phyloP scores from a whole-genome alignment of 2,113 vertebrate genomes.

The Mustela nigripes region DNA sequence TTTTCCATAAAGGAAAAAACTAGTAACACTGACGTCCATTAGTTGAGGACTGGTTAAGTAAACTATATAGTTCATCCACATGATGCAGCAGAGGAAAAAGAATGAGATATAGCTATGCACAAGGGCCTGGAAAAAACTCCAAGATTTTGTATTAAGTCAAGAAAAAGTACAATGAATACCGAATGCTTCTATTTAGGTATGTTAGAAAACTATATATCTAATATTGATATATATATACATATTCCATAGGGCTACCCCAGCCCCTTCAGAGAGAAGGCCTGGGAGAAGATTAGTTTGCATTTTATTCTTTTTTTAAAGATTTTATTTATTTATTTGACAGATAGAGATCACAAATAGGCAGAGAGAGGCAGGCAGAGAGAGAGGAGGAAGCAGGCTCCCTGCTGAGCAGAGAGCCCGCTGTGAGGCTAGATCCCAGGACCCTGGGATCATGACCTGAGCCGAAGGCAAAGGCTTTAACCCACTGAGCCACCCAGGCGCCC shows the following conservation, averaged over 20 bases:
- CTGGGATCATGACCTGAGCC: too few species aligned
- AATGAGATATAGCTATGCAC: background rate
- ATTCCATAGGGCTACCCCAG: background rate
- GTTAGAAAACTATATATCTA: background rate
- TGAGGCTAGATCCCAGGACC: too few species aligned
- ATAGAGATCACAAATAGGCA: too few species aligned
- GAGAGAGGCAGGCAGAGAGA: too few species aligned
- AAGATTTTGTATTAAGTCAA: background rate
- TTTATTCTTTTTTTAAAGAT: background rate
- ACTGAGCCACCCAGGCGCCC: too few species aligned
- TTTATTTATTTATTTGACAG: too few species aligned
- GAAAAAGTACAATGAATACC: background rate
- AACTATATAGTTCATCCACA: background rate
- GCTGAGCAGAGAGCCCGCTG: too few species aligned
- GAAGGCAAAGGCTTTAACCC: too few species aligned
- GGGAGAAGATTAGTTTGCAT: background rate
- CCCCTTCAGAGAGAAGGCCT: background rate
- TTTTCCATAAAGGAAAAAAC: constrained; percentile 33
- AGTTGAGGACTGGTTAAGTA: background rate
- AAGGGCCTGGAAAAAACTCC: background rate
- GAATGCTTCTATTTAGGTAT: background rate
- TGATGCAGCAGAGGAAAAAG: background rate
- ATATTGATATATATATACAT: background rate
- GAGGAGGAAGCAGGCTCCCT: too few species aligned
- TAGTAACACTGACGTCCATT: background rate